Evolutionary conservation across 2,113 vertebrate species (phyloP), one percentile per base, ranked within the genome.

Genomic region (Cyprinodon variegatus): DNA sequence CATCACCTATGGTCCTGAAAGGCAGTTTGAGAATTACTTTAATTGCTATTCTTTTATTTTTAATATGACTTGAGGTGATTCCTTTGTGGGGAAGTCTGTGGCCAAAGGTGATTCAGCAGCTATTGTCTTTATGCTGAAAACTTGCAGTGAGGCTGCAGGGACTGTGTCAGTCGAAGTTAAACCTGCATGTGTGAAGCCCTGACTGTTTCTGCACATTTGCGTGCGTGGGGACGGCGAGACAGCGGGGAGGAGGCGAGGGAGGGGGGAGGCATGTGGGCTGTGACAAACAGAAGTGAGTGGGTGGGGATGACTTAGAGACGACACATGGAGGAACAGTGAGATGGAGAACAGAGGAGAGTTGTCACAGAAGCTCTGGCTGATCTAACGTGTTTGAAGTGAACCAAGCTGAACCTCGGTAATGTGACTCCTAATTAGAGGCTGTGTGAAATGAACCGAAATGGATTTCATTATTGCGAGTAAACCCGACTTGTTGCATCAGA

Each of bases 211-310:
- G 68, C 45, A 45, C 69, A 69, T 29, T 41, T 70, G 65, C 0
- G 0, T 17, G 53, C 15, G 20, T 14, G 53, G 20, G 22, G 2
- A 53, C 46, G 50, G 53, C 15, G 63, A 53, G 17, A 57, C 57
- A 43, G 41, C 43, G 72, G 65, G 63, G 77, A 29, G 29, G 29
- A 29, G 29, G 29, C 29, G 70, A 78, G 74, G 20, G 22, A 39
- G 53, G 46, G 60, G 59, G 79, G 78, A 74, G 73, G 65, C 20
- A 7, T 2, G 77, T 70, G 75, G 79, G 79, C 68, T 46, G 64
- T 5, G 74, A 74, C 67, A 63, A 82, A 77, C 78, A 81, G 72
- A 87, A 77, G 78, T 14, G 73, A 83, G 81, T 81, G 78, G 83
- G 88, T 70, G 81, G 61, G 65, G 61, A 72, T 14, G 78, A 70